Conservation (phyloP, 2,888 invertebrate species). For the Tinea semifulvella region DNA sequence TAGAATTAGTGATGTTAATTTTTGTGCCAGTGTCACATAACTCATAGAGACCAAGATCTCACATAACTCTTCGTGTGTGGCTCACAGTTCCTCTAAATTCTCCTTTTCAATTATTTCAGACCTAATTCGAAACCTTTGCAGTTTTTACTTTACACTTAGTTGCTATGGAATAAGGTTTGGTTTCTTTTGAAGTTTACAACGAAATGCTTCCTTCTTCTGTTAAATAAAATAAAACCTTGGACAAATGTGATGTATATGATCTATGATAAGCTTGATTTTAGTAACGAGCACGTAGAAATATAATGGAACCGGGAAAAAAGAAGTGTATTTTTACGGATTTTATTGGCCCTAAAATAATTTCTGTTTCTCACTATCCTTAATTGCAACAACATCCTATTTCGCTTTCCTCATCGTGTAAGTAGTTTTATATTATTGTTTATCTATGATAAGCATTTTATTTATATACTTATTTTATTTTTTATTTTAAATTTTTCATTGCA, state of each 20-base stretch:
- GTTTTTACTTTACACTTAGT: slow-evolving; percentile 25
- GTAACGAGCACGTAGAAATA: too few species aligned
- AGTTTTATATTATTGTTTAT: too few species aligned
- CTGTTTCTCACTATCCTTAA: too few species aligned
- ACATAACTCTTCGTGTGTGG: slow-evolving; percentile 63
- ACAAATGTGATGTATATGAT: slow-evolving; percentile 59
- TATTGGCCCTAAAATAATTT: too few species aligned
- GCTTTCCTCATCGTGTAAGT: too few species aligned
- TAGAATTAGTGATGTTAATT: too few species aligned
- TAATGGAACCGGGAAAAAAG: too few species aligned
- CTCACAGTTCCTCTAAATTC: slow-evolving; percentile 48
- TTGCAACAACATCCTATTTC: too few species aligned
- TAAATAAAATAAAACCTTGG: slow-evolving; percentile 41
- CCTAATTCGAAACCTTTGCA: slow-evolving; percentile 23
- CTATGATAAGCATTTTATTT: too few species aligned
- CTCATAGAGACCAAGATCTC: slow-evolving; percentile 49
- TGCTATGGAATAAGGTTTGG: slow-evolving; percentile 1
- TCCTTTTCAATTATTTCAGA: slow-evolving; percentile 30
- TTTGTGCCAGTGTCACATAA: slow-evolving; percentile 38
- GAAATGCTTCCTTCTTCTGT: not conserved
- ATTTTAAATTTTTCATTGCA: too few species aligned
- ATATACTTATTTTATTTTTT: too few species aligned
- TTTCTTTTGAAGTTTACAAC: not conserved
- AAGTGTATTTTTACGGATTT: too few species aligned
- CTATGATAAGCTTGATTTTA: slow-evolving; percentile 57